Base-by-base conservation (phyloP, 2,113 vertebrate genomes). In the Tapirus terrestris region DNA sequence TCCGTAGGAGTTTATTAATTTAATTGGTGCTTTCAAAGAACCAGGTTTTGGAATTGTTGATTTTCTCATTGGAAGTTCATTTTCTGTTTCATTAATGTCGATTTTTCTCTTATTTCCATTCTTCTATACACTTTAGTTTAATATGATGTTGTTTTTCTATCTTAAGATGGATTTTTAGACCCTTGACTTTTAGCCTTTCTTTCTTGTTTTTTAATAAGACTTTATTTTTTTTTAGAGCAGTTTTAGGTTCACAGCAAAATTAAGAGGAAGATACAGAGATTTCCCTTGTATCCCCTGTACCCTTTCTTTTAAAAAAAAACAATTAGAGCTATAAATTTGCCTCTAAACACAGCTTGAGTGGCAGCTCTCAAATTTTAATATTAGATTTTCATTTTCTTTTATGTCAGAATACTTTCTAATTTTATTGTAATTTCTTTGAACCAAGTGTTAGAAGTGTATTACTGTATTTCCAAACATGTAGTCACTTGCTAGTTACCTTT, bases 371-470 rank as follows among this genome's bases (percentile, higher is more conserved):
- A 56, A 67, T 73, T 87, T 94, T 92, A 73, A 39, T 93, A 25
- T 51, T 72, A 89, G n/a, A 63, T 93, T 88, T 88, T 88, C n/a
- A 89, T 65, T 75, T 89, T 90, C 36, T 90, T 79, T 67, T 48
- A 25, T 91, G 45, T 79, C 16, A 72, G 33, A 88, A 51, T 53
- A 33, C 31, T 77, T 60, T 72, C 2, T 39, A 77, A 90, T 87
- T 68, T 76, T 76, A 36, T n/a, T 85, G 2, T 60, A 84, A 17
- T 89, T 92, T 84, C 51, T 43, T 84, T 82, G 39, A 85, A 27
- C 9, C 27, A 36, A 6, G 20, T 93, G 1, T 92, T 72, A 56
- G 48, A 91, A 60, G 21, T 48, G 0, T 83, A 16, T 21, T 86
- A 53, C 31, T 39, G 14, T 39, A 80, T n/a, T 79, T 89, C 3